These are phyloP conservation scores for Lethrus apterus DNA, from an alignment of 1,140 invertebrate species.

Conservation along the genomic window DNA sequence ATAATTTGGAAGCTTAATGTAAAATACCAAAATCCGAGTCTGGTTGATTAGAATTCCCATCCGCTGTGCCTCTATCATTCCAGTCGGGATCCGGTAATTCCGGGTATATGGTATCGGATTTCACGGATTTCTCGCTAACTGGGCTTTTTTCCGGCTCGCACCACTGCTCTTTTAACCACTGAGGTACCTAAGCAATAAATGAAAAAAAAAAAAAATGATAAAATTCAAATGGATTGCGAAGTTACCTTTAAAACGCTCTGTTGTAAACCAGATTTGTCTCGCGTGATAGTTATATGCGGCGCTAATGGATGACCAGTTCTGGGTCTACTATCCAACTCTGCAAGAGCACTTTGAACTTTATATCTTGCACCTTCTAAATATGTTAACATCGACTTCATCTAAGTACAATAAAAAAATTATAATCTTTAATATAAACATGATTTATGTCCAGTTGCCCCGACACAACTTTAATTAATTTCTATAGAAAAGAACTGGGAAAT, in stretches of 20 bases:
- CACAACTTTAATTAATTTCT: too few relatives aligned
- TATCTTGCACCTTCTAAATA: slow-evolving; percentile 85
- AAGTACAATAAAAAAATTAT: slow-evolving; percentile 25
- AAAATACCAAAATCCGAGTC: slow-evolving; percentile 66
- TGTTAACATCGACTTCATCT: slow-evolving; percentile 88
- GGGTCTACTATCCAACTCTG: slow-evolving; percentile 70
- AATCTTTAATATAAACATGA: slow-evolving; percentile 10
- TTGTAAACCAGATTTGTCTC: slow-evolving; percentile 83
- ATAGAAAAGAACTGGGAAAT: too few relatives aligned
- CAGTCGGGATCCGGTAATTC: slow-evolving; percentile 46
- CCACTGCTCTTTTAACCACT: slow-evolving; percentile 62
- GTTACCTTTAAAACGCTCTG: slow-evolving; percentile 75
- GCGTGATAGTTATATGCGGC: slow-evolving; percentile 76
- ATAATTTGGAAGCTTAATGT: not conserved
- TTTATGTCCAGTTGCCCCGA: too few relatives aligned
- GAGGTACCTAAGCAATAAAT: slow-evolving; percentile 57
- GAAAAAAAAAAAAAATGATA: slow-evolving; percentile 7
- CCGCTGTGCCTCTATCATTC: slow-evolving; percentile 70
- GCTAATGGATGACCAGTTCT: slow-evolving; percentile 71
- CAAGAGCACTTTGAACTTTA: slow-evolving; percentile 75
- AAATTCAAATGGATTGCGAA: not conserved
- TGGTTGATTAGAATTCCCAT: slow-evolving; percentile 75
- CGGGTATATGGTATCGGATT: slow-evolving; percentile 34
- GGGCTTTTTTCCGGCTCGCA: slow-evolving; percentile 51
- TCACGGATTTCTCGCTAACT: slow-evolving; percentile 40